Conservation (phyloP, 2,113 vertebrate genomes). For the Halcyon senegalensis region DNA sequence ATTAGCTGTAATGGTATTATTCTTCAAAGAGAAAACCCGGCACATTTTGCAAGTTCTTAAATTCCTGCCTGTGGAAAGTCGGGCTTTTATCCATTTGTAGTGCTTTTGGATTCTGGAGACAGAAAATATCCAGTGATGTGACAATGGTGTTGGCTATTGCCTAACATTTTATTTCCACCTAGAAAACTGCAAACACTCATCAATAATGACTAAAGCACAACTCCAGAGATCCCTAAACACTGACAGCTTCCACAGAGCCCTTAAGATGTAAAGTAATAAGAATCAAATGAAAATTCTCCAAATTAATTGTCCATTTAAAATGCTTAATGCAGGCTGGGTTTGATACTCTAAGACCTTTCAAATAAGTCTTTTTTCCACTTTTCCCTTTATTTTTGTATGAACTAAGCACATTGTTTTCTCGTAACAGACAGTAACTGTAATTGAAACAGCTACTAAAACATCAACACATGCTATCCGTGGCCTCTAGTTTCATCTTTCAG, state of each 20-base stretch:
- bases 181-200: background rate
- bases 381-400: background rate
- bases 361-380: background rate
- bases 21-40: background rate
- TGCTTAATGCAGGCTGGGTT: background rate
- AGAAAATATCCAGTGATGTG: background rate
- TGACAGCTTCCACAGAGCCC: background rate
- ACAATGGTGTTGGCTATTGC: background rate
- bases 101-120: background rate
- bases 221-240: background rate
- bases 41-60: slow-evolving; percentile 25
- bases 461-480: background rate
- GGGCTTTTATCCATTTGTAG: background rate
- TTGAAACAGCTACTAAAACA: background rate
- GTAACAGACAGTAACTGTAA: background rate
- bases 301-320: background rate
- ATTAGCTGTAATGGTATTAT: background rate
- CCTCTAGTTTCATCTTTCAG: background rate
- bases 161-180: background rate
- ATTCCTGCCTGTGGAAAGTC: background rate
- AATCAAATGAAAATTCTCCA: background rate
- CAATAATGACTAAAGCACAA: background rate
- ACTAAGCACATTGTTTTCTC: background rate
- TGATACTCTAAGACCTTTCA: background rate
- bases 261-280: background rate